Percentiles rank a stretch among this genome's conserved stretches.
Evolutionary conservation across 1,140 invertebrate genomes (phyloP).

Genomic region (Anagrus nilaparvatae): DNA sequence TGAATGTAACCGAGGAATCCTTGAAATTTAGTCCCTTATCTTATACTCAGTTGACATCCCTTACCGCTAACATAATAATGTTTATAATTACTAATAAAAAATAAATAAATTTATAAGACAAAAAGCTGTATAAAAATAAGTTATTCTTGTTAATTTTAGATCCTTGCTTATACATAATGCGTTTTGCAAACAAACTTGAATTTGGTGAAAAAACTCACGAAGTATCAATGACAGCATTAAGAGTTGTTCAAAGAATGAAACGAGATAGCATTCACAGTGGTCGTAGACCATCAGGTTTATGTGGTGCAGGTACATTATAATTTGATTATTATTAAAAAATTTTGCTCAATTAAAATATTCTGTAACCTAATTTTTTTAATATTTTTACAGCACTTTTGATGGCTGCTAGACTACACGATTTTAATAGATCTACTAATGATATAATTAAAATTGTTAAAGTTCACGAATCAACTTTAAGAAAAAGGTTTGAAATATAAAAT

Average conservation of each 20-base stretch:
- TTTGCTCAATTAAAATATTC: slow-evolving; percentile 9
- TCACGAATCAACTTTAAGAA: slow-evolving; percentile 85
- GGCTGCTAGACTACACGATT: slow-evolving; percentile 85
- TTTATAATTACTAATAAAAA: too few relatives aligned
- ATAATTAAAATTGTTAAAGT: slow-evolving; percentile 94
- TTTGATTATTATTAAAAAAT: neutral
- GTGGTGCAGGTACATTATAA: slow-evolving; percentile 72
- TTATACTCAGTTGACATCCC: too few relatives aligned
- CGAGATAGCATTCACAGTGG: slow-evolving; percentile 95
- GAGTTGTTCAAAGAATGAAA: slow-evolving; percentile 95
- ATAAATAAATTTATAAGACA: too few relatives aligned
- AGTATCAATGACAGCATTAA: slow-evolving; percentile 87
- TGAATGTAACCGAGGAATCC: too few relatives aligned
- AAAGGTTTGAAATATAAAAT: slow-evolving; percentile 48
- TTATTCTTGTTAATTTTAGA: slow-evolving; percentile 49
- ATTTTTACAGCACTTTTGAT: slow-evolving; percentile 70
- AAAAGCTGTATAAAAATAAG: slow-evolving; percentile 10
- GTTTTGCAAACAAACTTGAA: slow-evolving; percentile 90
- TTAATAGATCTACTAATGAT: slow-evolving; percentile 76
- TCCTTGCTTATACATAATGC: slow-evolving; percentile 87
- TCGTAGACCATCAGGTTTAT: slow-evolving; percentile 87
- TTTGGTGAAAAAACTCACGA: slow-evolving; percentile 87
- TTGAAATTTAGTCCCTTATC: too few relatives aligned
- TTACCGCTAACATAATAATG: too few relatives aligned
- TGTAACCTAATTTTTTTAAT: slow-evolving; percentile 14